Evolutionary conservation across 2,888 invertebrate genomes (phyloP).

Genomic region (Aleiodes testaceus): DNA sequence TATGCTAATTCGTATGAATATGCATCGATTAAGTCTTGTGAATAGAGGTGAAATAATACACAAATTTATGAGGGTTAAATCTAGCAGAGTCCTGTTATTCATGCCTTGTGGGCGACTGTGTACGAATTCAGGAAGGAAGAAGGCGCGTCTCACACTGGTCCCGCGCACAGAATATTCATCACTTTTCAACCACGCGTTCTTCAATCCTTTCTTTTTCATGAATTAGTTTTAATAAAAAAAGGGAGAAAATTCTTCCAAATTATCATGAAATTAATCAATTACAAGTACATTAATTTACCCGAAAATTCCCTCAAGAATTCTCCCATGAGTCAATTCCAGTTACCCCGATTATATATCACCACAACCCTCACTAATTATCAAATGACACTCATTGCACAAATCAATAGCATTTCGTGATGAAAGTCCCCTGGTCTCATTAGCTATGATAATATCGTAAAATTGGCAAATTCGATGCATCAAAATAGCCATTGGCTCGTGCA

Average conservation of each 20-base stretch:
- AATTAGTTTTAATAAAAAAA: not conserved
- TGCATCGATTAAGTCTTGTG: slow-evolving; percentile 47
- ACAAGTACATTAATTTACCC: too few species aligned
- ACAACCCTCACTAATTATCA: slow-evolving; percentile 20
- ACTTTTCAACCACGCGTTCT: slow-evolving; percentile 17
- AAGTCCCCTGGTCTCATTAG: slow-evolving; percentile 44
- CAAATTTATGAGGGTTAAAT: slow-evolving; percentile 61
- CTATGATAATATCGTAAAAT: slow-evolving; percentile 55
- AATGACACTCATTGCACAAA: slow-evolving; percentile 1
- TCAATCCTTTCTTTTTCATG: not conserved
- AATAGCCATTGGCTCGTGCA: not conserved
- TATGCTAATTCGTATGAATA: slow-evolving; percentile 67
- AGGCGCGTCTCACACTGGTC: slow-evolving; percentile 39
- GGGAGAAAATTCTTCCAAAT: not conserved
- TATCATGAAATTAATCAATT: too few species aligned
- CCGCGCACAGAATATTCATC: slow-evolving; percentile 36
- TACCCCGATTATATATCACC: not conserved
- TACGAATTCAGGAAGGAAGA: slow-evolving; percentile 41
- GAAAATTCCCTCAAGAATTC: too few species aligned
- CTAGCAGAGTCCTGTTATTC: slow-evolving; percentile 50
- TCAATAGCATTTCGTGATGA: slow-evolving; percentile 35
- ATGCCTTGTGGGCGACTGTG: slow-evolving; percentile 30
- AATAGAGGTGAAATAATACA: slow-evolving; percentile 60
- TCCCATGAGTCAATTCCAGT: too few species aligned
- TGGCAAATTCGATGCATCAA: slow-evolving; percentile 48